Conservation (phyloP, 2,797 vertebrate genomes). For the Onychomys leucogaster region DNA sequence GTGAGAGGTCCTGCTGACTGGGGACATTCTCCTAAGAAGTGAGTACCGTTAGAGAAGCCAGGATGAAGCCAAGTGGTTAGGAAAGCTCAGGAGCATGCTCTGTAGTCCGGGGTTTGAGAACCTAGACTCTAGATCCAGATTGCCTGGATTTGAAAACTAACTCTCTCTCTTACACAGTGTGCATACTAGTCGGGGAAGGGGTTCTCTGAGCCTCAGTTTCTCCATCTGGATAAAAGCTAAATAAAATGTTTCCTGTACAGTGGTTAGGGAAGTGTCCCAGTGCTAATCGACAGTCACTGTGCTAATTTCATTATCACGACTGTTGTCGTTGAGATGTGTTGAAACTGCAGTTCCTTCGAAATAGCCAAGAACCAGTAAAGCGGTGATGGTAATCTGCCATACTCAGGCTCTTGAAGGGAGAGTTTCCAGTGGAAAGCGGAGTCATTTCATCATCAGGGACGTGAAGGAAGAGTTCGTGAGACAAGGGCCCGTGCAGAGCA, state of each 20-base stretch:
- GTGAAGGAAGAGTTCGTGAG: not conserved
- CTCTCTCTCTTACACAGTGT: not conserved
- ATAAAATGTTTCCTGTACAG: not conserved
- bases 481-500: not conserved
- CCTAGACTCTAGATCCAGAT: not conserved
- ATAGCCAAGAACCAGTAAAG: not conserved
- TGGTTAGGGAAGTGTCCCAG: not conserved
- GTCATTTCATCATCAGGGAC: not conserved
- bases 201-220: not conserved
- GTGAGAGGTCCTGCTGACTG: not conserved
- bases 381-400: not conserved
- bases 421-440: not conserved
- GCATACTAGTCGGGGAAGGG: not conserved
- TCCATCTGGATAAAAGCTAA: not conserved
- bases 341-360: slow-evolving; percentile 4
- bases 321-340: not conserved
- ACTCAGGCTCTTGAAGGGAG: not conserved
- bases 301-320: not conserved
- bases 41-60: not conserved
- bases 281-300: not conserved
- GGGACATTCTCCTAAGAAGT: not conserved
- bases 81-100: not conserved
- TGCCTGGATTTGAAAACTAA: not conserved
- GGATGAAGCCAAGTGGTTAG: not conserved
- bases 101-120: not conserved